These are phyloP conservation scores for Drosophila subpulchrella DNA, from an alignment of 1,140 invertebrate genomes.

Conservation along the genomic window DNA sequence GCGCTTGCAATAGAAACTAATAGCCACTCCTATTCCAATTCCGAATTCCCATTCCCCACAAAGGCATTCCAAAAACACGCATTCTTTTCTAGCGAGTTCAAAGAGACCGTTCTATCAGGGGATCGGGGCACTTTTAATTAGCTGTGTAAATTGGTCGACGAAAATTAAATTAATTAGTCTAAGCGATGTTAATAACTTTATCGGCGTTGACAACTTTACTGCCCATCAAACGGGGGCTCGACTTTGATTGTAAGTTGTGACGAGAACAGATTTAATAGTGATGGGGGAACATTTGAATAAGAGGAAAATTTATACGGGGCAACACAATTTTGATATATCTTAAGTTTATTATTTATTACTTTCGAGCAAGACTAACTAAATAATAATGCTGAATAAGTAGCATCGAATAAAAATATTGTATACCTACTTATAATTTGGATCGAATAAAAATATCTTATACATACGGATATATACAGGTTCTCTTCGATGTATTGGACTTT, in stretches of 20 bases:
- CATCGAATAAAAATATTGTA: too few species aligned
- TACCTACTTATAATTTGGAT: too few species aligned
- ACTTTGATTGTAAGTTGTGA: conserved; percentile 31
- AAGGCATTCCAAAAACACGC: conserved; percentile 58
- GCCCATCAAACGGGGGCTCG: conserved; percentile 13
- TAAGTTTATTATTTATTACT: too few species aligned
- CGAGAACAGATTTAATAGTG: conserved; percentile 14
- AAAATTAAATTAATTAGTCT: conserved; percentile 69
- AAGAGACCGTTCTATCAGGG: conserved; percentile 35
- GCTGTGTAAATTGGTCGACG: conserved; percentile 47
- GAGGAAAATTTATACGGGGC: not conserved
- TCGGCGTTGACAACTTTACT: conserved; percentile 64
- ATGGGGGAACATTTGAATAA: conserved; percentile 2
- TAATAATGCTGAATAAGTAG: too few species aligned
- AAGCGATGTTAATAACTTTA: conserved; percentile 69
- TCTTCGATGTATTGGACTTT: too few species aligned
- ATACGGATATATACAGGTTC: too few species aligned
- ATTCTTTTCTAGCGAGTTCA: conserved; percentile 32
- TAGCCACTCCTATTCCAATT: conserved; percentile 16
- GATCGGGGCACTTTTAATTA: conserved; percentile 46
- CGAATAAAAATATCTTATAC: too few species aligned
- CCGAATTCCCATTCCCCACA: conserved; percentile 27
- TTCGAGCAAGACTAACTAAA: too few species aligned
- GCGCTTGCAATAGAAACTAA: conserved; percentile 69
- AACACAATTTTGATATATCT: not conserved